These are phyloP conservation scores for Rhagonycha fulva DNA, from an alignment of 2,888 invertebrate genomes.

Conservation along the genomic window DNA sequence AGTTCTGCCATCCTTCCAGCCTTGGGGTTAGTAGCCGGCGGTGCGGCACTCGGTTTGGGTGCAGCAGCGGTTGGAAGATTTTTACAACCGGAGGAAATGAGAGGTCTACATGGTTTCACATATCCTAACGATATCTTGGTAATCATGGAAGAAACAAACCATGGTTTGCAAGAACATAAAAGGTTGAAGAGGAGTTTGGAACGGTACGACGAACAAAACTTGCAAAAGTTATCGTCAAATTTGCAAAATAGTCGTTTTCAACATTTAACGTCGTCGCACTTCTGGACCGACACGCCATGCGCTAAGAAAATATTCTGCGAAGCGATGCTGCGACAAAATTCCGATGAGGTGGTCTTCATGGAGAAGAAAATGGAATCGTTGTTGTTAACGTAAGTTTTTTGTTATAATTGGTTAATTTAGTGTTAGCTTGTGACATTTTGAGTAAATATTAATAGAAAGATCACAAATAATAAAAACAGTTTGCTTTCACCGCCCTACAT, in stretches of 20 bases:
- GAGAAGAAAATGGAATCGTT: conserved; percentile 80
- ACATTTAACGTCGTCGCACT: conserved; percentile 44
- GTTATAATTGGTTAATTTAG: background rate
- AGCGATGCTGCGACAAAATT: conserved; percentile 69
- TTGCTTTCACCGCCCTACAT: conserved; percentile 35
- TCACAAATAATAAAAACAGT: conserved; percentile 12
- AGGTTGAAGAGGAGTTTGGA: conserved; percentile 28
- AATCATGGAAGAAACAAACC: conserved; percentile 40
- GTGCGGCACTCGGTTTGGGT: conserved; percentile 80
- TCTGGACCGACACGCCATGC: conserved; percentile 79
- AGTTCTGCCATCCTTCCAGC: conserved; percentile 73
- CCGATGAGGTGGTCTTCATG: conserved; percentile 74
- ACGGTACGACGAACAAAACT: conserved; percentile 52
- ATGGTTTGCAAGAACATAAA: conserved; percentile 4
- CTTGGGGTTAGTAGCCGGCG: conserved; percentile 78
- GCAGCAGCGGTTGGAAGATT: conserved; percentile 78
- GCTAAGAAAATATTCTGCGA: conserved; percentile 79
- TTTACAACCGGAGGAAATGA: conserved; percentile 53
- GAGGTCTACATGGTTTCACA: conserved; percentile 37
- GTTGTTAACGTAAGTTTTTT: conserved; percentile 67
- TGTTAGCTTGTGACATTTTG: background rate
- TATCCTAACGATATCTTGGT: conserved; percentile 45
- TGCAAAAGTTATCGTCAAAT: conserved; percentile 48
- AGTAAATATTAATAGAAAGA: conserved; percentile 1
- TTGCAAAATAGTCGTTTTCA: conserved; percentile 43